Evolutionary conservation across 2,888 invertebrate species (phyloP), one percentile per base, ranked within the genome.

Genomic region (Torymus tubicola): DNA sequence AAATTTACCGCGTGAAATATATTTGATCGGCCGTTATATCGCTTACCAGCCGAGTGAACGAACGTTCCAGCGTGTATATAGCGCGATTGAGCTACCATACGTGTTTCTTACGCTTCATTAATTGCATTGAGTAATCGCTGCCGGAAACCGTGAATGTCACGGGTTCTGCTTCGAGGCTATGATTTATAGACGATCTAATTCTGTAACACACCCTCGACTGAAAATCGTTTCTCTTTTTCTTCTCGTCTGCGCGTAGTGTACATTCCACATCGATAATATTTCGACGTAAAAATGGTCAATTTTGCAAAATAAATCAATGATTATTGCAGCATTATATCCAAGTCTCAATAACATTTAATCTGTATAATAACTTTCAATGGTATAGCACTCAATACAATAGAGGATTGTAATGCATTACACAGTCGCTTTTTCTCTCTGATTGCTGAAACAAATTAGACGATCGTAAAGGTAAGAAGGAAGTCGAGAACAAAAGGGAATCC

Each of bases 401-500:
- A 14, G 61, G n/a, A 11, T 55, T 12, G 11, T 31, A 55, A 64
- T 64, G 16, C 52, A n/a, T 52, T 67, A 52, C 12, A 21, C 16
- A 14, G 53, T 53, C 52, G 11, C 18, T 71, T 71, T 71, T 64
- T 71, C 11, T 64, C 50, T 21, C 53, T 16, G 60, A 78, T 71
- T 21, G 60, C 31, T 71, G 52, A 60, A 53, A 61, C 57, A 68
- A 76, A 76, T 76, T 65, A 70, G 31, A 57, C 12, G 18, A 70
- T 70, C 57, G 65, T 53, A 78, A 60, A 24, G 67, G 14, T 61
- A 60, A 69, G 60, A 52, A 65, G 65, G 52, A 78, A 78, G 55
- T 4, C 2, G 18, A 60, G 60, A 69, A 78, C 65, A 82, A 83
- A 83, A 83, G 81, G 78, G 78, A 77, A 77, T 81, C 78, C 82